Base-by-base conservation (phyloP, 2,113 vertebrate species). In the Ursus arctos region DNA sequence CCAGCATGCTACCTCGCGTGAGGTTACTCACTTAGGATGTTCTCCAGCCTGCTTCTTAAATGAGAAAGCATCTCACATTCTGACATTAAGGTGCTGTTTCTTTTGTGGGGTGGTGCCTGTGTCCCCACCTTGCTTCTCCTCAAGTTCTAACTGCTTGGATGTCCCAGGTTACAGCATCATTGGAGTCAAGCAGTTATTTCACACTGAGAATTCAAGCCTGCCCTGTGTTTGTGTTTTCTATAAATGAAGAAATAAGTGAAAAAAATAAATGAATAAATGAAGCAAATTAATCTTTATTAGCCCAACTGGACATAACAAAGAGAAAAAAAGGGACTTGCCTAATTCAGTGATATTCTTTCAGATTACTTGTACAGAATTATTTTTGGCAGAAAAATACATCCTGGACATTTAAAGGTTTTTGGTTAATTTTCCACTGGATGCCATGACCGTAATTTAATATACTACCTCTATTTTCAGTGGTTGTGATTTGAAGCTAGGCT, bases 271-370 rank as follows among this genome's bases (percentile, higher is more conserved):
- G 76, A 79, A 53, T 79, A 28, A 79, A 93, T 89, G 51, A 93
- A 89, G 22, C 24, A 96, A 95, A 92, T 79, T 95, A 93, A 94
- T 85, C 88, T 82, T 92, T 93, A 93, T 86, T 93, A 77, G 82
- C 94, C 77, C 77, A 36, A 76, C 26, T 53, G 49, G 83, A 92
- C 18, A 63, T 65, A 80, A 90, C 21, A 65, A n/a, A 71, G 69
- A 43, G 33, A 89, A 51, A 77, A 77, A 43, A n/a, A 77, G 43
- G 2, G 59, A 69, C 13, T 79, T 92, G n/a, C 22, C 26, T 77
- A 94, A 79, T 85, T 96, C 76, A 61, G 61, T 74, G 53, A 51
- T 51, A 67, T 36, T 96, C 61, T 96, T 57, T 83, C 4, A 82
- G 40, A 61, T 33, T 69, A 77, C 26, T 84, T 74, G 43, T 18